phyloP scores from a whole-genome alignment of 1,140 invertebrate genomes.

The Vollenhovia emeryi region DNA sequence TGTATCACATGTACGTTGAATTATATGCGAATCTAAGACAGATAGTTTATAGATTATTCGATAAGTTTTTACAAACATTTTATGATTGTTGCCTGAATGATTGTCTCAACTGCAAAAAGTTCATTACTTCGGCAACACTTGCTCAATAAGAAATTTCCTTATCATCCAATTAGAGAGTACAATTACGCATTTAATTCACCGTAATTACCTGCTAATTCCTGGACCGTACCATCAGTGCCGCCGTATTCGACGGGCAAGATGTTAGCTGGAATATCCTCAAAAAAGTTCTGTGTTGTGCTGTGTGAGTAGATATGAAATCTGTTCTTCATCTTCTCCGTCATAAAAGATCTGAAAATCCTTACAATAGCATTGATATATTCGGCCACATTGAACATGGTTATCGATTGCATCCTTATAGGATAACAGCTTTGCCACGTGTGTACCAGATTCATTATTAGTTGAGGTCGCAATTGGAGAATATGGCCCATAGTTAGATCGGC shows the following conservation, averaged over 20 bases:
- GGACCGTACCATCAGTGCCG: constrained; percentile 85
- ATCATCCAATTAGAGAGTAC: no score
- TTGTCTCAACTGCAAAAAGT: not conserved
- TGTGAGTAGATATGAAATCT: constrained; percentile 86
- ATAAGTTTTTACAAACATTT: not conserved
- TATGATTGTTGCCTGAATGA: not conserved
- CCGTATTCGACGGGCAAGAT: constrained; percentile 87
- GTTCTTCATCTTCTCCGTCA: constrained; percentile 88
- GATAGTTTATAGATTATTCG: no score
- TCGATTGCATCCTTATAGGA: not conserved
- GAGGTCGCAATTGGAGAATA: not conserved
- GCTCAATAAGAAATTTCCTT: not conserved
- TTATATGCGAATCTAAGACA: no score
- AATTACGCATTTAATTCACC: not conserved
- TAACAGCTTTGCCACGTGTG: not conserved
- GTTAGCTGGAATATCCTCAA: constrained; percentile 83
- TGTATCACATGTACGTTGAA: not conserved
- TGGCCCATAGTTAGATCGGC: not conserved
- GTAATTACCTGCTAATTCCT: constrained; percentile 84
- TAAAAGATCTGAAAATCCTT: constrained; percentile 89
- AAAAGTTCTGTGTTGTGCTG: constrained; percentile 77
- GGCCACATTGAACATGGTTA: accelerated
- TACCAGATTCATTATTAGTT: not conserved
- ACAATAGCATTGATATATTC: constrained; percentile 85
- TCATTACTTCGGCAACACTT: not conserved